phyloP scores from a whole-genome alignment of 2,113 vertebrate genomes.

The Nipponia nippon region DNA sequence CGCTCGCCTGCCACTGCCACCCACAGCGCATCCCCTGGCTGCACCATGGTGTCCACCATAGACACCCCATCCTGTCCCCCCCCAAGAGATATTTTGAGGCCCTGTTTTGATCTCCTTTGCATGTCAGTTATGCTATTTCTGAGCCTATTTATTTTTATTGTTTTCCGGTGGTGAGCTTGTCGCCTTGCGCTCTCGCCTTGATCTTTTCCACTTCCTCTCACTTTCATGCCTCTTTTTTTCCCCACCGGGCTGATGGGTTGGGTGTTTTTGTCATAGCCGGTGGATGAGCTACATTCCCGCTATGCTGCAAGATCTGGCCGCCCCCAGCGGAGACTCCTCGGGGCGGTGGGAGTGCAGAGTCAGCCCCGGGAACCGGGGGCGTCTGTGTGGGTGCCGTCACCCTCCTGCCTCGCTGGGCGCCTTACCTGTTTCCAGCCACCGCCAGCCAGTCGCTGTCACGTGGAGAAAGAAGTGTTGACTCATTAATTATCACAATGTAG shows the following conservation, averaged over 20 bases:
- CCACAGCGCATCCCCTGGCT: background rate
- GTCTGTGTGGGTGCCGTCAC: background rate
- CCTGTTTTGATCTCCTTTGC: conserved; percentile 77
- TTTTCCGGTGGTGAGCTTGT: conserved; percentile 75
- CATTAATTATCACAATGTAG: background rate
- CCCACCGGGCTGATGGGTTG: accelerated
- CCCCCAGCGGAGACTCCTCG: background rate
- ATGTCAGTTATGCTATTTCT: conserved; percentile 86
- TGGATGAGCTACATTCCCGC: background rate
- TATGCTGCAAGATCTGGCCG: background rate
- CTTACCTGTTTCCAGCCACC: conserved; percentile 9
- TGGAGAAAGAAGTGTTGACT: conserved; percentile 48
- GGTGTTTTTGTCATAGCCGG: conserved; percentile 3
- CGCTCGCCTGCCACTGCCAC: accelerated
- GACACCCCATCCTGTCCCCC: background rate
- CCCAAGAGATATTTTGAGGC: conserved; percentile 68
- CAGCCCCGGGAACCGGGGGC: accelerated
- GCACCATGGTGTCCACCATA: background rate
- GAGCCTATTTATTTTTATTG: conserved; percentile 77
- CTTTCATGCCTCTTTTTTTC: conserved; percentile 60
- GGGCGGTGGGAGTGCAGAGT: background rate
- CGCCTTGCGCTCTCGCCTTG: conserved; percentile 45
- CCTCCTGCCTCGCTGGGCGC: background rate
- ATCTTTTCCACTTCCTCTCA: conserved; percentile 77
- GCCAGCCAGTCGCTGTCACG: background rate